A percentile compares a stretch with the other conserved stretches of the same genome.
Conservation (phyloP, 2,113 vertebrate genomes). For the Trochalopteron elliotii region DNA sequence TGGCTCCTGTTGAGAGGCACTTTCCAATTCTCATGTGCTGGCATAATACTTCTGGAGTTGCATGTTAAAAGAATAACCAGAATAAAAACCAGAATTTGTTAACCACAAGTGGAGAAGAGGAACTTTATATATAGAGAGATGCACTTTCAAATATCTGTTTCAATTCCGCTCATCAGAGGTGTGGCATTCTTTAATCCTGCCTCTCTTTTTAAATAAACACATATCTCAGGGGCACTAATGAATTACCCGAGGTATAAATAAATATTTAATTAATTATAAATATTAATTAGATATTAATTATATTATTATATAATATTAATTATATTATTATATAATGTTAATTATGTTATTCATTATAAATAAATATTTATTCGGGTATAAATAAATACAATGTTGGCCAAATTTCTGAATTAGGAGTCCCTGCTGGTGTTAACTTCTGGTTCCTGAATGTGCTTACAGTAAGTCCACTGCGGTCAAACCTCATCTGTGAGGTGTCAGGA, state of each 20-base stretch:
- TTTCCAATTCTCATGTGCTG: background rate
- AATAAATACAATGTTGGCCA: accelerated
- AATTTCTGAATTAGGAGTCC: background rate
- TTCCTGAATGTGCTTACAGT: background rate
- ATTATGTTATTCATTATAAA: too few relatives aligned
- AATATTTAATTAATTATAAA: too few relatives aligned
- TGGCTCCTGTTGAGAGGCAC: background rate
- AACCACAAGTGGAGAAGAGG: background rate
- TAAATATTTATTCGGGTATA: too few relatives aligned
- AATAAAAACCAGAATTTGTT: background rate
- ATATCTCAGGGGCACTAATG: background rate
- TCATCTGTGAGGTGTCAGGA: background rate
- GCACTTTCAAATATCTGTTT: background rate
- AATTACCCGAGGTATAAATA: background rate
- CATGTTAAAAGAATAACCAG: background rate
- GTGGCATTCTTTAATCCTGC: background rate
- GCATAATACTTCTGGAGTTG: background rate
- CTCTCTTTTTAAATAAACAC: background rate
- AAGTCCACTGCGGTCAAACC: background rate
- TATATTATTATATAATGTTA: too few relatives aligned
- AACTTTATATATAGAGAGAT: background rate
- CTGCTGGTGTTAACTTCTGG: background rate
- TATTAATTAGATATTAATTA: too few relatives aligned
- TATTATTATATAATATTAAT: too few relatives aligned
- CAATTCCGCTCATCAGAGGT: background rate